phyloP scores from a whole-genome alignment of 2,888 invertebrate species.

The Blastobasis adustella region DNA sequence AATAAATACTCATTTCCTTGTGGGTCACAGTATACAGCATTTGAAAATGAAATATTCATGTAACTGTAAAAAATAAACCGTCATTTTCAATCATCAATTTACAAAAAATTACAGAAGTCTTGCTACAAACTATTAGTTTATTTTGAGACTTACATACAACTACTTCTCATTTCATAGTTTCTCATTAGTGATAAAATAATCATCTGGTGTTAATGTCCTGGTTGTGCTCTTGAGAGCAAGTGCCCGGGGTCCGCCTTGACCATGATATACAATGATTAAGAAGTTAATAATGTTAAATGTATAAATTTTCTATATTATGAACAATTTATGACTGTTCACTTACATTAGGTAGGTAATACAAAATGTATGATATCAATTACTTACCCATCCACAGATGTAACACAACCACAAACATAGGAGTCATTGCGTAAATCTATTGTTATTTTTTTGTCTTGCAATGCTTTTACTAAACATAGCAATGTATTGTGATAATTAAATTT shows the following conservation, averaged over 20 bases:
- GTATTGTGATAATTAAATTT: constrained; percentile 73
- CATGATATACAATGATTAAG: too few species aligned
- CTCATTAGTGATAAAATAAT: too few species aligned
- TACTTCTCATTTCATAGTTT: too few species aligned
- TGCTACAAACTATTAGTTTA: too few species aligned
- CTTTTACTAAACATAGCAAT: constrained; percentile 76
- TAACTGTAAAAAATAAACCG: constrained; percentile 50
- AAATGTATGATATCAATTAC: constrained; percentile 14
- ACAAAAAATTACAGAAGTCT: too few species aligned
- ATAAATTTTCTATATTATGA: not conserved
- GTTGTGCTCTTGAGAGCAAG: too few species aligned
- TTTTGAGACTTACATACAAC: too few species aligned
- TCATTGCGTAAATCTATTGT: constrained; percentile 81
- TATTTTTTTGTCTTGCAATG: constrained; percentile 75
- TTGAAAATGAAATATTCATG: constrained; percentile 80
- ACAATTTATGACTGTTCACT: not conserved
- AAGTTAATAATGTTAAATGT: too few species aligned
- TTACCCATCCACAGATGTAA: constrained; percentile 79
- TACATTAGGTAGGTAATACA: constrained; percentile 1
- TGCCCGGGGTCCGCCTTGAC: too few species aligned
- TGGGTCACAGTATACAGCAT: constrained; percentile 78
- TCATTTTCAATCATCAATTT: too few species aligned
- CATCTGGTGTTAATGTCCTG: too few species aligned
- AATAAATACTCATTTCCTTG: constrained; percentile 76
- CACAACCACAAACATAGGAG: constrained; percentile 74